Evolutionary conservation across 2,797 vertebrate species (phyloP), one percentile per base, ranked within the genome.

Genomic region (Threskiornis aethiopicus): DNA sequence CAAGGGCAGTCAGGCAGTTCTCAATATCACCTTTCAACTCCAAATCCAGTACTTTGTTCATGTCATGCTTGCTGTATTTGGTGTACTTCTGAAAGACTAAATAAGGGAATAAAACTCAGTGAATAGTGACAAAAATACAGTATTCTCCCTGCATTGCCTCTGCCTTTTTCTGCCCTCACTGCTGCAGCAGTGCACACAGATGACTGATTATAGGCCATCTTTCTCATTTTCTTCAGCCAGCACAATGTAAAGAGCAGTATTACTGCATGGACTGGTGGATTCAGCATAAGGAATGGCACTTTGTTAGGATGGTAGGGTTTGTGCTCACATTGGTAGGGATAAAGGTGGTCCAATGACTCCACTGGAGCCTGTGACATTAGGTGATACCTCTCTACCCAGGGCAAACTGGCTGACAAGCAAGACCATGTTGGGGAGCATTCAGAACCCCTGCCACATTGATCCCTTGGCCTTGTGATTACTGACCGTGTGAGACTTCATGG

Each of bases 11-110:
- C 78, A 98, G 93, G 75, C 97, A 98, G 9, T 96, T 98, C 87
- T 98, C 98, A 76, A 98, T 98, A 90, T 98, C 98, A 5, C 98
- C 98, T 70, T 98, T 98, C 96, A 98, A 28, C 72, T 98, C 97
- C 95, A 98, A 96, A 72, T 98, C 98, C 88, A 98, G 77, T 31
- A 91, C 98, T 44, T 98, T 98, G 87, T 96, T 98, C 97, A 98
- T 97, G 69, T 98, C 98, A 71, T 98, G 98, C 35, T 98, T 92
- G 90, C 98, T 98, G 87, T 98, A 98, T 37, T 98, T 98, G n/a
- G 65, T 21, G 55, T 98, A 98, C 35, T 96, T 98, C 97, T 98
- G 96, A 96, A 98, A 98, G 61, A 98, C 98, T 98, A 77, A 94
- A 94, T 14, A 90, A 75, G 28, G 25, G 31, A 71, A 82, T 33